Conservation (phyloP, 2,797 vertebrate genomes). For the Cyprinodon diabolis region DNA sequence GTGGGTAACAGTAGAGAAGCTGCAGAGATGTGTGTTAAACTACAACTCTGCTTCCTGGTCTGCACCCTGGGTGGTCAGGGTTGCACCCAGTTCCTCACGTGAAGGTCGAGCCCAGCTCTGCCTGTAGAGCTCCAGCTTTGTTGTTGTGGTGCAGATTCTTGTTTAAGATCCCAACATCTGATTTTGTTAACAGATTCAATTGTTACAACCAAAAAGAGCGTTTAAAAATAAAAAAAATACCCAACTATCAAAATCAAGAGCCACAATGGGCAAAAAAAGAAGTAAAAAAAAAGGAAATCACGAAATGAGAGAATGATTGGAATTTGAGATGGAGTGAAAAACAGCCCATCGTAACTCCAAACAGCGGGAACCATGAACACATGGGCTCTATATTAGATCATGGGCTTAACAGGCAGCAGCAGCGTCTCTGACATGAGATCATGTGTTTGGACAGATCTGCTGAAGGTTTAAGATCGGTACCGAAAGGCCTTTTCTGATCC, state of each 20-base stretch:
- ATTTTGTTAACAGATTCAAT: slow-evolving; percentile 67
- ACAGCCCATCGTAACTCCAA: slow-evolving; percentile 35
- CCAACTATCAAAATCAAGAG: background rate
- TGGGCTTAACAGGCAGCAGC: slow-evolving; percentile 72
- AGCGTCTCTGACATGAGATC: slow-evolving; percentile 73
- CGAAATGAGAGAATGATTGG: slow-evolving; percentile 22
- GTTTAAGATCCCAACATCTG: slow-evolving; percentile 68
- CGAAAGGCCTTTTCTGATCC: slow-evolving; percentile 72
- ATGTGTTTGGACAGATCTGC: slow-evolving; percentile 80
- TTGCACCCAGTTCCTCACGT: slow-evolving; percentile 11
- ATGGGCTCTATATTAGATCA: slow-evolving; percentile 74
- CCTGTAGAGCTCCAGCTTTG: slow-evolving; percentile 68
- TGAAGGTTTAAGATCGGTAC: slow-evolving; percentile 75
- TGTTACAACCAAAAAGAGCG: slow-evolving; percentile 34
- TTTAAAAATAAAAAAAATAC: background rate
- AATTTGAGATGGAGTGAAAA: slow-evolving; percentile 45
- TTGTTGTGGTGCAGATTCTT: slow-evolving; percentile 64
- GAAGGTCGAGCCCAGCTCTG: slow-evolving; percentile 46
- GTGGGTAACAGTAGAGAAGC: no score
- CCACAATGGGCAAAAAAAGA: slow-evolving; percentile 6
- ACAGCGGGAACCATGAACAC: slow-evolving; percentile 57
- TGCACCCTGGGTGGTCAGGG: no score
- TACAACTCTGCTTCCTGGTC: no score
- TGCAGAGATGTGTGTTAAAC: no score
- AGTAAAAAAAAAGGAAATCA: background rate